phyloP scores from a whole-genome alignment of 2,113 vertebrate genomes.

The Cyprinodon variegatus region DNA sequence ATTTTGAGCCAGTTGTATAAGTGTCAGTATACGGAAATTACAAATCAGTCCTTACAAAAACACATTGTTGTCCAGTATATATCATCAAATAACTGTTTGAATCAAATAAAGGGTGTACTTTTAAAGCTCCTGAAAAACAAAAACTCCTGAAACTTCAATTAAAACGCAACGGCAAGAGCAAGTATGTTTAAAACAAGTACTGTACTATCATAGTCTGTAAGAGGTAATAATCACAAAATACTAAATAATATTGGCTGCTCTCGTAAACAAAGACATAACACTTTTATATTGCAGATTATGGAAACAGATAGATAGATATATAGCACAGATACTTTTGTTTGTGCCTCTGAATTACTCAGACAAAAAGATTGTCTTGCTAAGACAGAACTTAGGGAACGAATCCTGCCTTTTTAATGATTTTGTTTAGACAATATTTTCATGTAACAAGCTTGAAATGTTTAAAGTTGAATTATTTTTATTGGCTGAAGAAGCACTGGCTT shows the following conservation, averaged over 20 bases:
- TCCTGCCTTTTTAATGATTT: not conserved
- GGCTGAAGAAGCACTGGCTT: not conserved
- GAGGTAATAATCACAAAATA: not conserved
- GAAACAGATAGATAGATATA: not conserved
- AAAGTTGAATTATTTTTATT: not conserved
- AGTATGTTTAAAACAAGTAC: not conserved
- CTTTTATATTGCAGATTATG: not conserved
- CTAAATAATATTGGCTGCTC: not conserved
- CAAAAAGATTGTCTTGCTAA: not conserved
- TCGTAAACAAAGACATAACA: not conserved
- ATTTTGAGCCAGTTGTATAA: conserved; percentile 7
- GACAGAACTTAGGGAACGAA: not conserved
- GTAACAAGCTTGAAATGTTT: not conserved
- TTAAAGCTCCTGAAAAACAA: not conserved
- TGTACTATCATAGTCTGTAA: too few relatives aligned
- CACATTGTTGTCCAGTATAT: not conserved
- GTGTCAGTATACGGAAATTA: not conserved
- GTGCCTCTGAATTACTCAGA: not conserved
- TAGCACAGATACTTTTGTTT: not conserved
- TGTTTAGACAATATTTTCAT: not conserved
- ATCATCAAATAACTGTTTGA: not conserved
- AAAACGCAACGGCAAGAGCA: not conserved
- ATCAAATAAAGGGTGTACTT: not conserved
- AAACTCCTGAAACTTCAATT: not conserved
- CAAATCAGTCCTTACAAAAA: not conserved